Evolutionary conservation across 2,797 vertebrate species (phyloP), one percentile per base, ranked within the genome.

Genomic region (Crenichthys baileyi): DNA sequence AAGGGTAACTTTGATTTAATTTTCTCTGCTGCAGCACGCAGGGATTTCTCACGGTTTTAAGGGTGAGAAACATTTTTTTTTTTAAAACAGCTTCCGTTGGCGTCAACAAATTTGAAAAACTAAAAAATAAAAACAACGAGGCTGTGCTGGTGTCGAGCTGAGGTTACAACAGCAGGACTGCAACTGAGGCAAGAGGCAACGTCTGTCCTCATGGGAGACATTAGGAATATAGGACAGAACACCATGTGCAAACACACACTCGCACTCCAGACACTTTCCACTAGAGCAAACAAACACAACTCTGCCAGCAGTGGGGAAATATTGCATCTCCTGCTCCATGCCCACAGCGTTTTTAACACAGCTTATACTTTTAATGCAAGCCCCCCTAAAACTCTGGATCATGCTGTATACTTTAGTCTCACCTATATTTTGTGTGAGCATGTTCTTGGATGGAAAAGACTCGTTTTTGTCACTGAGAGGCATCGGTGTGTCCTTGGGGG

Each of bases 351-450:
- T 78, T 41, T 46, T 60, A 15, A 44, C 18, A 15, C 9, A n/a
- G 39, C 31, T 72, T 41, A 56, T 39, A 41, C 13, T 39, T 55
- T 31, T 53, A 5, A 68, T 41, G 50, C 22, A 70, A 24, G 8
- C 13, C 44, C 36, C 36, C 20, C 24, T 74, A 68, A 75, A 65
- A 4, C 13, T 9, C 46, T 36, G 7, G 73, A 79, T 48, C 11
- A 24, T 8, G 20, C 41, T 51, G 11, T 1, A 15, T 2, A 2
- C 77, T 72, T 79, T 18, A 24, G 20, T 13, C 93, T 96, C 95
- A 98, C 98, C 98, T 94, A 97, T 83, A 76, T 93, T 94, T 86
- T 96, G 95, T 87, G 91, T 94, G 74, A 94, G 89, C 71, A 79
- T 91, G 22, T 79, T 92, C 86, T 89, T 95, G 81, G 93, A 84